Evolutionary conservation across 2,113 vertebrate species (phyloP), one percentile per base, ranked within the genome.

Genomic region (Tichodroma muraria): DNA sequence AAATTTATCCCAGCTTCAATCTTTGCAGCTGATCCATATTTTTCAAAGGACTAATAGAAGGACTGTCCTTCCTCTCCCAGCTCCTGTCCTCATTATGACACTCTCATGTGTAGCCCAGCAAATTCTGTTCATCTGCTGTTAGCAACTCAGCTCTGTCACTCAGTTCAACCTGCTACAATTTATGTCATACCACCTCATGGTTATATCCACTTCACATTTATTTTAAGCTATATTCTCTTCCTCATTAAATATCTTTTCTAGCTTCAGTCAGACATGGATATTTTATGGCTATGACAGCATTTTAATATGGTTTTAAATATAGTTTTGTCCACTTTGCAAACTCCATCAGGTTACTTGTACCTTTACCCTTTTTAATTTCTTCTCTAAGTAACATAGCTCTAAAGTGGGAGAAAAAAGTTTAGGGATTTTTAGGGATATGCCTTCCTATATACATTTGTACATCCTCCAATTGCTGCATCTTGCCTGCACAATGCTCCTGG

Each of bases 371-470:
- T 54, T 30, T 31, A 7, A 53, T 57, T 54, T 70, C 31, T 87
- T 57, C 37, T 81, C 35, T 54, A 42, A 80, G 56, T 35, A 18
- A 44, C 6, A 18, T 13, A 57, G 6, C 31, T 56, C 31, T 60
- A 21, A 76, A 82, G 33, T 11, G 11, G 52, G 25, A 35, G 31
- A 33, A 54, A 86, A 82, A 20, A 4, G 0, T 13, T 31, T 6
- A 1, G 1, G 0, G 0, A 0, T 52, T 76, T 70, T 53, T 14
- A 70, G 20, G 12, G 9, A 2, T 6, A 1, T 54, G 10, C 15
- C 25, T 47, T 79, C 45, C 13, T 31, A 6, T 37, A 11, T 37
- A 11, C 17, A 37, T 68, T 72, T 40, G 17, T 25, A 70, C 13
- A 80, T 31, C 31, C 54, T 18, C 49, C 40, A 5, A 49, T 10